Conservation (phyloP, 1,140 invertebrate species). For the Atta cephalotes region DNA sequence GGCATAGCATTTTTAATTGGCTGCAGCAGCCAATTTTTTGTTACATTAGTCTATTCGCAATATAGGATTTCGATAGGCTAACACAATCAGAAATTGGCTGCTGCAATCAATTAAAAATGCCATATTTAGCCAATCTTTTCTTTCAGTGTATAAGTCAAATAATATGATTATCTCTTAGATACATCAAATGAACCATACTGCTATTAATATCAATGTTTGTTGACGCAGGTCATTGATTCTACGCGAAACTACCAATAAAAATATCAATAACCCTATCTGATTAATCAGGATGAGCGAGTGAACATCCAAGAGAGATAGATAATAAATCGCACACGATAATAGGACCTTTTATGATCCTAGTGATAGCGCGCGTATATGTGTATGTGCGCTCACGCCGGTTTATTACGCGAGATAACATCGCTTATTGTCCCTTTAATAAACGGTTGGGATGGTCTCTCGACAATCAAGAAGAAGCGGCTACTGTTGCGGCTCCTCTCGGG, state of each 20-base stretch:
- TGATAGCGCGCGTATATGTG: not conserved
- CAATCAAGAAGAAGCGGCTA: constrained; percentile 31
- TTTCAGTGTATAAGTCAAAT: not conserved
- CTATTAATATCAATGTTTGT: constrained; percentile 1
- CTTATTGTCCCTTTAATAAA: constrained; percentile 68
- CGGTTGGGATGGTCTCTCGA: constrained; percentile 18
- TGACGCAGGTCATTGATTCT: not conserved
- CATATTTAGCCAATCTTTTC: no score
- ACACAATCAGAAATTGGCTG: no score
- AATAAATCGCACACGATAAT: constrained; percentile 60
- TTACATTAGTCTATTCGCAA: no score
- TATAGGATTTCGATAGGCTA: no score
- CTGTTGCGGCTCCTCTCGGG: constrained; percentile 17
- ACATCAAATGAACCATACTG: not conserved
- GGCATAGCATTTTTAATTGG: no score
- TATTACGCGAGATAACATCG: constrained; percentile 59
- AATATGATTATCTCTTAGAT: not conserved
- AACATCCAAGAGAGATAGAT: constrained; percentile 2
- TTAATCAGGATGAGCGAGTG: constrained; percentile 7
- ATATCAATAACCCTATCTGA: constrained; percentile 25
- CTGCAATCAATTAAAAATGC: no score
- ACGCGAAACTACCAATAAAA: constrained; percentile 27
- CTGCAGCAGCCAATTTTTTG: no score
- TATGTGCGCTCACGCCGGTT: not conserved
- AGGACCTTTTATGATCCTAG: constrained; percentile 15